Evolutionary conservation across 2,888 invertebrate species (phyloP), one percentile per base, ranked within the genome.

Genomic region (Stenurella melanura): DNA sequence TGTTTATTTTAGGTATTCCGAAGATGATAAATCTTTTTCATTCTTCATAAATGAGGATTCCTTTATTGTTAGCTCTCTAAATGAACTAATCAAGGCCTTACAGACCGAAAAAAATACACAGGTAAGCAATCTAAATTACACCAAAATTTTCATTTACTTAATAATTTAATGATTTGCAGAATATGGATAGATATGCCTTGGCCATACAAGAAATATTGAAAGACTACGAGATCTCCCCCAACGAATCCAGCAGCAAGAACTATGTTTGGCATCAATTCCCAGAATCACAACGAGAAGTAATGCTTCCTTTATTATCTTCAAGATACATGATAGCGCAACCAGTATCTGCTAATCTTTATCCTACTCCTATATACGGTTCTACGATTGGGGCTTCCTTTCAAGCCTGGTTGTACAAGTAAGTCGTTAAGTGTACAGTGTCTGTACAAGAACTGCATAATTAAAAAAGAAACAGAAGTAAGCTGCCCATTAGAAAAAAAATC

Each of bases 181-280:
- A 94, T 82, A 94, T 95, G 91, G 95, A 96, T 86, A 93, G 94
- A 83, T 95, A 95, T 86, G 94, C 96, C 0, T 87, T 96, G 76
- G 96, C 95, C 0, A 96, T 96, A 84, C 93, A 96, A 89, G 96
- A 95, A 87, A 94, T 95, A 80, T 88, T 96, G 61, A 94, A 94
- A 84, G 91, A 92, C 0, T 94, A 94, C 81, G 93, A 93, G 18
- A 94, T 96, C 76, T 93, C 93, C 0, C 94, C 94, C 0, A 91
- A 91, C 71, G 92, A 86, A 18, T 78, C 56, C 11, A 87, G 93
- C 19, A 89, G 90, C 9, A 90, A 89, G 80, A 93, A 94, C 81
- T 90, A 91, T 63, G 89, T 95, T 0, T 96, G 96, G 96, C 90
- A 92, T 30, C 92, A 92, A 74, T 92, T 96, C 83, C 93, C 95